Percentiles rank a stretch among this genome's conserved stretches.
These are phyloP conservation scores for Vidua macroura DNA, from an alignment of 2,113 vertebrate species.

Conservation along the genomic window DNA sequence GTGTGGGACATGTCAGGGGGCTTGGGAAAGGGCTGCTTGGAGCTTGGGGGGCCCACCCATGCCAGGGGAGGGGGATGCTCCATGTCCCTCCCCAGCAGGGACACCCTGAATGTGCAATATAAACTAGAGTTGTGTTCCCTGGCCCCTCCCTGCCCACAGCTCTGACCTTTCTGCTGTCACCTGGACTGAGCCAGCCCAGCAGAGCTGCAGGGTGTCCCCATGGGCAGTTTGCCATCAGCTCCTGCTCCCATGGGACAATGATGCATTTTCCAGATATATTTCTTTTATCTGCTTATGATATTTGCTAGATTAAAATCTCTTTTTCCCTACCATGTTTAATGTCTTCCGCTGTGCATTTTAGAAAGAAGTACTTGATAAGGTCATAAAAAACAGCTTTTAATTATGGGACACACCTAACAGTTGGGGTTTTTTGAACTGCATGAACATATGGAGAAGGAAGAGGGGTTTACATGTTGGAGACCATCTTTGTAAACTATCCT, in stretches of 20 bases:
- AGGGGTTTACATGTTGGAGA: background rate
- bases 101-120: background rate
- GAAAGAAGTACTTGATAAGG: background rate
- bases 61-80: background rate
- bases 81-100: background rate
- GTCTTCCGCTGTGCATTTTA: background rate
- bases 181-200: background rate
- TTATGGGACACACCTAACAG: background rate
- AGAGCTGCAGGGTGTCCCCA: background rate
- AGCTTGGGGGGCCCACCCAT: background rate
- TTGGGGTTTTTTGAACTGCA: background rate
- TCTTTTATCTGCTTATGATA: background rate
- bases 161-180: background rate
- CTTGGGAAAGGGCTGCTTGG: background rate
- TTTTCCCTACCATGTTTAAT: background rate
- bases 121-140: background rate
- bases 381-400: background rate
- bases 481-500: constrained; percentile 45
- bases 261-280: background rate
- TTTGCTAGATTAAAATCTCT: background rate
- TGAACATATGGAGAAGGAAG: background rate
- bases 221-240: fast-evolving
- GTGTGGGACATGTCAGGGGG: background rate
- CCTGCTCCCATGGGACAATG: fast-evolving
- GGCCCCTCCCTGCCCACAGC: background rate